Base-by-base conservation (phyloP, 2,888 invertebrate genomes). In the Ptychoptera albimana region DNA sequence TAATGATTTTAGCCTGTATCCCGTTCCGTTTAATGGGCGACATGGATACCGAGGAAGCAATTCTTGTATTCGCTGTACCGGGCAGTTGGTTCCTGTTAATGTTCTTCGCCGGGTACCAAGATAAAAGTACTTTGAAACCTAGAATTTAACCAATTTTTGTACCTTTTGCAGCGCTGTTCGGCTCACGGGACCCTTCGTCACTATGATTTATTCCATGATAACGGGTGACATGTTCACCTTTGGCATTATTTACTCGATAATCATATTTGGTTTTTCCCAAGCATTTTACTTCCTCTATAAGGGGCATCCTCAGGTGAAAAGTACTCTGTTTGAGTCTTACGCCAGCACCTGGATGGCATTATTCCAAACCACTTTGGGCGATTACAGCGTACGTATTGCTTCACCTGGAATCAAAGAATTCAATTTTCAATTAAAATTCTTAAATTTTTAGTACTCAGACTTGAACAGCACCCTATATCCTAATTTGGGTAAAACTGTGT, bases 181-280 rank as follows among this genome's bases (percentile, higher is more conserved):
- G 46, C 68, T 98, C 55, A 98, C 96, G 0, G 98, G 98, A 37
- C 96, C 97, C 0, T 98, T 97, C 66, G 96, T 98, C 47, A 96
- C 96, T 10, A 97, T 98, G 94, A 92, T 98, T 54, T 97, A 93
- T 73, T 91, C 91, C 57, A 98, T 98, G 96, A 89, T 96, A 59
- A 88, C 88, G 0, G 96, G 97, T 39, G 98, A 98, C 69, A 91
- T 98, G 87, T 80, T 96, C 60, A 91, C 96, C 23, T 98, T 98
- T 63, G 91, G 89, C 50, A 93, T 97, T 53, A 98, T 98, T 62
- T 97, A 96, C 64, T 77, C 79, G 52, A 87, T 98, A 55, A 85
- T 97, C 32, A 71, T 97, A 6, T 84, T 93, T 54, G 94, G 93
- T 14, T 98, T 98, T 66, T 91, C 93, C 0, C 94, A 96, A 68